Conservation (phyloP, 2,888 invertebrate genomes). For the Eumerus sabulonum region DNA sequence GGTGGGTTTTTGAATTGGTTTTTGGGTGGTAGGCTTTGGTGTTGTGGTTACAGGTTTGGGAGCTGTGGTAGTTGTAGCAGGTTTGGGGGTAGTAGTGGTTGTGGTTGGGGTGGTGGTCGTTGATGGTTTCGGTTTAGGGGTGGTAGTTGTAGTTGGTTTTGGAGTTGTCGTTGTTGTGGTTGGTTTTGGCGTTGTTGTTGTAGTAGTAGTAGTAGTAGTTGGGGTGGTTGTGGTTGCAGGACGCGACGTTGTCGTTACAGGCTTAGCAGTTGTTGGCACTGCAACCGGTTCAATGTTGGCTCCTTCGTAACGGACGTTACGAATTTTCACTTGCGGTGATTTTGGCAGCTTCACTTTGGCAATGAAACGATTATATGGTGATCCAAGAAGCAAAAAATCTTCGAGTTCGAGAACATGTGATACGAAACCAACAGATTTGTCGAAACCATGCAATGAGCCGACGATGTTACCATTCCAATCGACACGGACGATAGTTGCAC, state of each 20-base stretch:
- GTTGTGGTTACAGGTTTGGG: conserved; percentile 70
- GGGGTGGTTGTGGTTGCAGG: conserved; percentile 71
- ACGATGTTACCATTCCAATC: conserved; percentile 87
- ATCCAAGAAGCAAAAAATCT: conserved; percentile 84
- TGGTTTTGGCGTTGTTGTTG: conserved; percentile 62
- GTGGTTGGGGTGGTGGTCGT: conserved; percentile 67
- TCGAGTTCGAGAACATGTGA: conserved; percentile 85
- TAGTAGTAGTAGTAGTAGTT: conserved; percentile 69
- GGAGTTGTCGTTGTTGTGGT: conserved; percentile 69
- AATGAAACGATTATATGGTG: conserved; percentile 84
- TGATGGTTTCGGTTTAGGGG: conserved; percentile 71
- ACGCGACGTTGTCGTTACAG: conserved; percentile 61
- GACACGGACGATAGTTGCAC: conserved; percentile 83
- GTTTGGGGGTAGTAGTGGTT: conserved; percentile 55
- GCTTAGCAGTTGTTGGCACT: conserved; percentile 60
- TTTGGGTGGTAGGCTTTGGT: conserved; percentile 70
- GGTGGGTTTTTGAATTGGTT: conserved; percentile 67
- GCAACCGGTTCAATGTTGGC: conserved; percentile 73
- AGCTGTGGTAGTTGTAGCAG: conserved; percentile 65
- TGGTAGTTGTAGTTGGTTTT: conserved; percentile 69
- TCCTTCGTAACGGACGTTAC: conserved; percentile 76
- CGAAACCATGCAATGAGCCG: conserved; percentile 83
- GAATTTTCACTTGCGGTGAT: conserved; percentile 74
- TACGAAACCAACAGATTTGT: conserved; percentile 80
- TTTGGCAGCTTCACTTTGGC: conserved; percentile 82